Evolutionary conservation across 2,888 invertebrate species (phyloP).

Genomic region (Sphaerophoria rueppellii): DNA sequence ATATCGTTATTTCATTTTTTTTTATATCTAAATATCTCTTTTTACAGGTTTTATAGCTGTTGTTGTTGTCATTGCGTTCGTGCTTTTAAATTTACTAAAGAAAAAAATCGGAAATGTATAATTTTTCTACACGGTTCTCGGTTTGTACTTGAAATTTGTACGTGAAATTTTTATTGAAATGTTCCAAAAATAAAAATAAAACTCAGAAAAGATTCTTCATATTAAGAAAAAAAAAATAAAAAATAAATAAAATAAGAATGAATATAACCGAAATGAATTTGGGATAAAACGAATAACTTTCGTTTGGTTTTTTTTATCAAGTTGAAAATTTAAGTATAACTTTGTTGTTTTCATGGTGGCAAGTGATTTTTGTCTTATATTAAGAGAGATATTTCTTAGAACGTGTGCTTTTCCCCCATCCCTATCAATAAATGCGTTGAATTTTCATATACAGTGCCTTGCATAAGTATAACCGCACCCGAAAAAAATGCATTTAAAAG

Average conservation of each 20-base stretch:
- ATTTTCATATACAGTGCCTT: too few relatives aligned
- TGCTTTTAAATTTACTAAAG: conserved; percentile 56
- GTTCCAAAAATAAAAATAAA: too few relatives aligned
- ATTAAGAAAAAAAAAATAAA: conserved; percentile 51
- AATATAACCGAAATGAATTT: conserved; percentile 68
- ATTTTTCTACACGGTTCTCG: conserved; percentile 70
- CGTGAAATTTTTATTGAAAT: conserved; percentile 45
- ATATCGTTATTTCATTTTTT: conserved; percentile 71
- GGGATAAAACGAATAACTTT: conserved; percentile 59
- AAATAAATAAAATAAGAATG: conserved; percentile 4
- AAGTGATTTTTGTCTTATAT: conserved; percentile 30
- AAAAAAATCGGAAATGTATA: conserved; percentile 71
- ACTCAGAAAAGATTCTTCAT: conserved; percentile 64
- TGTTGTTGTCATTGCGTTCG: conserved; percentile 54
- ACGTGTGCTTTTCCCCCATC: conserved; percentile 70
- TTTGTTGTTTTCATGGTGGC: conserved; percentile 60
- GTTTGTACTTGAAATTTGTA: conserved; percentile 72
- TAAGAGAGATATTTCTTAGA: conserved; percentile 51
- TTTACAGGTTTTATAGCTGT: conserved; percentile 11
- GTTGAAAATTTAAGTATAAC: conserved; percentile 31
- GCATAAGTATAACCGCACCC: too few relatives aligned
- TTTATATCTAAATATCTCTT: conserved; percentile 21
- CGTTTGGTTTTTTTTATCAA: conserved; percentile 33
- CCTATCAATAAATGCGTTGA: conserved; percentile 10
- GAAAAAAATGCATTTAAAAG: too few relatives aligned